A percentile compares a stretch with the other conserved stretches of the same genome.
phyloP scores from a whole-genome alignment of 1,140 invertebrate genomes.

The Drosophila lini region DNA sequence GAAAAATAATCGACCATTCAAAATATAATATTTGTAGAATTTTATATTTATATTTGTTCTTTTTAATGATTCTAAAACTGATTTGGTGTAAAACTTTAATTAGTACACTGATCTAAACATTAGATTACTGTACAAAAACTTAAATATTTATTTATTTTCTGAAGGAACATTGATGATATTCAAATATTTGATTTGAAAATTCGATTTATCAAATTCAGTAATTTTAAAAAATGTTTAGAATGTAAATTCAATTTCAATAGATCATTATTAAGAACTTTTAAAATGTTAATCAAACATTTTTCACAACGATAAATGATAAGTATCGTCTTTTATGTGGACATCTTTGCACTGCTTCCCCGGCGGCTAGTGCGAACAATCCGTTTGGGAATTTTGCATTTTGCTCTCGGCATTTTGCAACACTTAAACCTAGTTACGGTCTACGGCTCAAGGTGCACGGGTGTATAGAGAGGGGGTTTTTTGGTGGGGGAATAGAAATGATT shows the following conservation, averaged over 20 bases:
- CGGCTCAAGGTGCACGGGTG: constrained; percentile 34
- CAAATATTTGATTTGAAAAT: background rate
- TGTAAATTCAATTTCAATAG: background rate
- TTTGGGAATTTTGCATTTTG: constrained; percentile 43
- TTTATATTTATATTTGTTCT: no score
- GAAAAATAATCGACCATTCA: background rate
- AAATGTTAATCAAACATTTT: background rate
- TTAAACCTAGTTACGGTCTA: constrained; percentile 36
- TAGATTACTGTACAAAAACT: background rate
- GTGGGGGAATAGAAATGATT: constrained; percentile 10
- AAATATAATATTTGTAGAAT: background rate
- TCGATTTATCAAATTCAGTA: no score
- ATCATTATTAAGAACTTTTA: background rate
- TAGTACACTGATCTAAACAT: background rate
- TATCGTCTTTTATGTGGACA: background rate
- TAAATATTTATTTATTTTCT: background rate
- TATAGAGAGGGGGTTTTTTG: background rate
- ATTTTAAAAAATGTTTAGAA: no score
- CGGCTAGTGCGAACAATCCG: constrained; percentile 23
- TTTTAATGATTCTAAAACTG: background rate
- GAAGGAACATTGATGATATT: background rate
- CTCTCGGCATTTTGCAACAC: constrained; percentile 45
- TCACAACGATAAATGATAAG: background rate
- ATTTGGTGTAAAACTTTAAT: background rate
- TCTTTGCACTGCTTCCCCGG: background rate